Evolutionary conservation across 2,888 invertebrate species (phyloP), one percentile per base, ranked within the genome.

Genomic region (Plebejus anna): DNA sequence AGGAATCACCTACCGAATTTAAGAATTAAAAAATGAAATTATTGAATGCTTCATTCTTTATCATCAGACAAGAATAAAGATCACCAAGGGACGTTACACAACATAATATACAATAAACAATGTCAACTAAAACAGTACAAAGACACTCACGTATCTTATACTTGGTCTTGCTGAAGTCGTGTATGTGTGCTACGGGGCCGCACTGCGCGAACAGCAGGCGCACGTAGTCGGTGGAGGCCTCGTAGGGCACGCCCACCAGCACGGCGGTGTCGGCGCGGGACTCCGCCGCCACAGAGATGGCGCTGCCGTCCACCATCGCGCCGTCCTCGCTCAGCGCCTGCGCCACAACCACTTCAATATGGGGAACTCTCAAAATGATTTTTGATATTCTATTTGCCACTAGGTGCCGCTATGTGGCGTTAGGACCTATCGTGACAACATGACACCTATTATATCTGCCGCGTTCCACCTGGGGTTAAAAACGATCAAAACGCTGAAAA

Each of bases 151-250:
- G 82, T 82, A 93, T 93, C 87, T 93, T 94, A 84, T 93, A 94
- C 86, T 94, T 94, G 82, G 93, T 92, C 89, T 94, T 94, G 92
- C 91, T 92, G 89, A 93, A 94, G 91, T 94, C 94, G 81, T 92
- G 92, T 85, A 94, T 90, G 81, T 92, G 93, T n/a, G 91, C 88
- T 76, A 94, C 89, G 0, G 88, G 87, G 22, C 94, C 94, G 86
- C 93, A 93, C 88, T 92, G 90, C 75, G 87, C 79, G 88, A 94
- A 92, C 83, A 94, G 88, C 79, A 86, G 84, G 66, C 87, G 84
- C 82, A 94, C 94, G 84, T 94, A 94, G 80, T 92, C 92, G 0
- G 88, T 89, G 87, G 86, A 83, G 59, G 92, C 93, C 84, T 94
- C 94, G 86, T 92, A 92, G 2, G 94, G 94, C 82, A 94, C 94